Evolutionary conservation across 2,888 invertebrate genomes (phyloP).

Genomic region (Hypsopygia costalis): DNA sequence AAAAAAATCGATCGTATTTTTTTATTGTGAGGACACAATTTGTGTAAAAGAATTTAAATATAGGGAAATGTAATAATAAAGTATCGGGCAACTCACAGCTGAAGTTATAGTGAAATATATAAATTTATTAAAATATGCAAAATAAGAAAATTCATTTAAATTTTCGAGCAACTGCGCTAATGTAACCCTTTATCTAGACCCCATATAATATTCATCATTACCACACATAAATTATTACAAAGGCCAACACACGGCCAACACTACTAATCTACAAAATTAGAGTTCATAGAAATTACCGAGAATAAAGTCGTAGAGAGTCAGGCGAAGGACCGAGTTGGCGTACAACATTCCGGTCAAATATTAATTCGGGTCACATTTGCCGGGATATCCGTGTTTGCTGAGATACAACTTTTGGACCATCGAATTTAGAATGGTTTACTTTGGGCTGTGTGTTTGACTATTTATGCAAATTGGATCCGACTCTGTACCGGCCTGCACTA

Average conservation of each 20-base stretch:
- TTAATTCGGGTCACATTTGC: slow-evolving; percentile 76
- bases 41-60: no score
- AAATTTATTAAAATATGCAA: no score
- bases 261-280: slow-evolving; percentile 54
- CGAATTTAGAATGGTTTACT: slow-evolving; percentile 68
- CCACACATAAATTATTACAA: slow-evolving; percentile 37
- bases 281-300: slow-evolving; percentile 56
- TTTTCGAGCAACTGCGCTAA: no score
- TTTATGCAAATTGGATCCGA: slow-evolving; percentile 70
- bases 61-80: no score
- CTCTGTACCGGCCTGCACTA: slow-evolving; percentile 37
- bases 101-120: no score
- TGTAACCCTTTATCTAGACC: background rate
- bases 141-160: no score
- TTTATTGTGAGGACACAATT: no score
- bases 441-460: slow-evolving; percentile 63
- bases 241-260: slow-evolving; percentile 31
- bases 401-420: slow-evolving; percentile 72
- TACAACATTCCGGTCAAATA: slow-evolving; percentile 62
- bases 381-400: slow-evolving; percentile 63
- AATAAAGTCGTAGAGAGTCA: slow-evolving; percentile 40
- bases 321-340: slow-evolving; percentile 56
- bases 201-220: slow-evolving; percentile 25
- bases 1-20: no score
- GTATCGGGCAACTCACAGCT: no score